Evolutionary conservation across 1,140 invertebrate species (phyloP).

Genomic region (Diorhabda carinulata): DNA sequence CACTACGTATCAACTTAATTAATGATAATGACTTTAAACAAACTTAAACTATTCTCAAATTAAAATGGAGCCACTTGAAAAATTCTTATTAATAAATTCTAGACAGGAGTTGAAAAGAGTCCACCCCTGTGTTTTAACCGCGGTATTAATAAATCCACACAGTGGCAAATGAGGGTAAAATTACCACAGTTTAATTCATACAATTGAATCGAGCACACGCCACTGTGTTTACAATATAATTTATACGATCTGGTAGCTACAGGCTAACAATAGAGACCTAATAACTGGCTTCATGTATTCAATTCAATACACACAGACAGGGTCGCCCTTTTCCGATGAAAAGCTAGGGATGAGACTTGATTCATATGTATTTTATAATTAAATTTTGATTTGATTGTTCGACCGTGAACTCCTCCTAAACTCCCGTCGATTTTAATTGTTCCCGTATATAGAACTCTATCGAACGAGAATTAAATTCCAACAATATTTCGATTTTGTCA

Average conservation of each 20-base stretch:
- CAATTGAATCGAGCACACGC: constrained; percentile 44
- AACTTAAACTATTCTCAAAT: too few species aligned
- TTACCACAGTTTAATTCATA: constrained; percentile 42
- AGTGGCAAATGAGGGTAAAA: constrained; percentile 28
- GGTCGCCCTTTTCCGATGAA: constrained; percentile 23
- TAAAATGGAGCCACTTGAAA: too few species aligned
- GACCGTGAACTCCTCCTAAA: constrained; percentile 34
- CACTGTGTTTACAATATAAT: constrained; percentile 49
- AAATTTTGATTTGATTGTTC: constrained; percentile 48
- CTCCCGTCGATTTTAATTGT: not conserved
- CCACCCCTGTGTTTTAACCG: too few species aligned
- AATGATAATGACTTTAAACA: too few species aligned
- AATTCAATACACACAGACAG: constrained; percentile 25
- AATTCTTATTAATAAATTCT: too few species aligned
- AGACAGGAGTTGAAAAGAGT: too few species aligned
- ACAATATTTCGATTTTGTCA: too few species aligned
- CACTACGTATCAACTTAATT: too few species aligned
- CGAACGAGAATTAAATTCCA: too few species aligned
- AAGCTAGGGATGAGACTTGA: constrained; percentile 36
- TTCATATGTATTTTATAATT: constrained; percentile 48
- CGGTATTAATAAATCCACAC: constrained; percentile 5
- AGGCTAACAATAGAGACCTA: constrained; percentile 46
- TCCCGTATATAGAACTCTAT: not conserved
- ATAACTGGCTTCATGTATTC: constrained; percentile 47
- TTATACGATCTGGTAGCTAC: constrained; percentile 48